These are phyloP conservation scores for Seriola rivoliana DNA, from an alignment of 2,113 vertebrate species.

Conservation along the genomic window DNA sequence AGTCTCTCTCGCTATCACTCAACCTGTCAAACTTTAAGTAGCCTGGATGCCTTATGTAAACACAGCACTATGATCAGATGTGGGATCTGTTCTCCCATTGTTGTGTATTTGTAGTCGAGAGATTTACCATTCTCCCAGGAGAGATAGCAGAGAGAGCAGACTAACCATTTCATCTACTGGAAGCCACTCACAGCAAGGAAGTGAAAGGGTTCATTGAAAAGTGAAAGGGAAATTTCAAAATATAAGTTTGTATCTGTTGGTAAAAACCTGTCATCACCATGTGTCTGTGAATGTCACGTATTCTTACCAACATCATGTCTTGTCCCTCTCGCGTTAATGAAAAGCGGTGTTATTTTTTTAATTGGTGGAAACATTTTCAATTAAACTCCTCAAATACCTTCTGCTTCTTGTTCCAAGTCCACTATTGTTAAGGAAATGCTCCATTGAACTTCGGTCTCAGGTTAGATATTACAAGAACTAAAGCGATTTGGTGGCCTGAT, in stretches of 20 bases:
- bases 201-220: background rate
- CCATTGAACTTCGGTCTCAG: slow-evolving; percentile 46
- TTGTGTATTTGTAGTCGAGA: slow-evolving; percentile 28
- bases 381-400: slow-evolving; percentile 10
- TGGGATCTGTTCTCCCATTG: slow-evolving; percentile 54
- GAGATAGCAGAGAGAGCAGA: slow-evolving; percentile 28
- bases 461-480: slow-evolving; percentile 52
- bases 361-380: slow-evolving; percentile 23
- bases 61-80: slow-evolving; percentile 9
- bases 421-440: slow-evolving; percentile 28
- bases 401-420: slow-evolving; percentile 11
- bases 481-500: slow-evolving; percentile 62
- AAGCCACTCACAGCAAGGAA: background rate
- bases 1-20: slow-evolving; percentile 12
- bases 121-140: background rate
- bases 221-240: background rate
- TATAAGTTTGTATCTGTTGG: background rate
- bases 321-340: background rate
- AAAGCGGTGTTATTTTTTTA: background rate
- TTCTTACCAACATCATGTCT: background rate
- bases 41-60: slow-evolving; percentile 32
- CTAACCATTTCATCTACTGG: slow-evolving; percentile 20
- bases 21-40: slow-evolving; percentile 23
- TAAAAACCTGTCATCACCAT: background rate
- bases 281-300: background rate